Evolutionary conservation across 2,797 vertebrate genomes (phyloP), one percentile per base, ranked within the genome.

Genomic region (Enteromius paludinosus): DNA sequence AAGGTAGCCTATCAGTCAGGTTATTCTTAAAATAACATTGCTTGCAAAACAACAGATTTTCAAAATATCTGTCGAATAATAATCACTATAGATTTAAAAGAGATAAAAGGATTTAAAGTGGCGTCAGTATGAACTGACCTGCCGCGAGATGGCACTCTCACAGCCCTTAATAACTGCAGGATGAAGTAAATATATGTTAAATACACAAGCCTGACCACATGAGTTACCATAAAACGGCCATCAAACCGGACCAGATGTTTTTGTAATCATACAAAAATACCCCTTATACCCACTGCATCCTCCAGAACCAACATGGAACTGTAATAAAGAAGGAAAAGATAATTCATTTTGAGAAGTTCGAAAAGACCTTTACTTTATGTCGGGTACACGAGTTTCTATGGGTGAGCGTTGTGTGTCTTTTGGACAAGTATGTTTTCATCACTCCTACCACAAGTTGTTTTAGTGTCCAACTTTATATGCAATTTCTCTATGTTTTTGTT

Each of bases 111-210:
- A 35, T 71, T 17, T 6, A n/a, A 33, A 25, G 30, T 25, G 41
- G 28, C 56, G 25, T n/a, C 6, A 45, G 59, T 64, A 3, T 23
- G 18, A 25, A 30, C 9, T 10, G 41, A 35, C 23, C 28, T 80
- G 43, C 86, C 93, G 77, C 90, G 86, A 92, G 94, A 87, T 94
- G 93, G 91, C 83, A 92, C 47, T 84, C 35, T 68, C 38, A 54
- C 35, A 56, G 87, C 23, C 15, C 15, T 43, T 47, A 66, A 65
- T 30, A 71, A 23, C 56, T 54, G 23, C 41, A 47, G 38, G 30
- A 41, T 80, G 72, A 78, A 68, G 56, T 33, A 65, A 84, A 71
- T 69, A 56, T 33, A 88, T 61, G 23, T 61, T 83, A 76, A 83
- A 79, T 72, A 66, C 74, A 71, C 47, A 70, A 64, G 61, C 74